Percentiles rank a stretch among this genome's conserved stretches.
Evolutionary conservation across 2,113 vertebrate genomes (phyloP).

Genomic region (Eretmodus cyanostictus): DNA sequence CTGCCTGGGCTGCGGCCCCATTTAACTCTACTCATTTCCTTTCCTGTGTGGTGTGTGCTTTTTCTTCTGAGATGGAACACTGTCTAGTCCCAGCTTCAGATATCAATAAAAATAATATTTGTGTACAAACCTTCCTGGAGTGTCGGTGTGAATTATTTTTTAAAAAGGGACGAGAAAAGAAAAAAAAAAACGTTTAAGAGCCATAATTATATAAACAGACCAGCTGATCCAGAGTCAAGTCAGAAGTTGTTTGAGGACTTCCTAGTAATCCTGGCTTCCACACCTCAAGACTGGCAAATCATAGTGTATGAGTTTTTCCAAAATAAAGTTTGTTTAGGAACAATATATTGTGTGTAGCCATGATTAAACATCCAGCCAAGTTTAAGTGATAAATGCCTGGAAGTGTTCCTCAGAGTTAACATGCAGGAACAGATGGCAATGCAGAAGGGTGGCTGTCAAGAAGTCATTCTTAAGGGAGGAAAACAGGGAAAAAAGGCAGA

Average conservation of each 20-base stretch:
- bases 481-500: fast-evolving
- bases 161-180: background rate
- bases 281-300: background rate
- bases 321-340: background rate
- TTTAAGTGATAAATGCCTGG: background rate
- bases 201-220: background rate
- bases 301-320: background rate
- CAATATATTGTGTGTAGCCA: background rate
- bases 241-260: background rate
- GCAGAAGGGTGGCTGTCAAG: background rate
- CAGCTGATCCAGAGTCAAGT: background rate
- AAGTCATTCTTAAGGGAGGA: background rate
- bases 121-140: background rate
- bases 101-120: background rate
- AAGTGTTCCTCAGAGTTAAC: background rate
- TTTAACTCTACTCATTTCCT: background rate
- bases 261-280: background rate
- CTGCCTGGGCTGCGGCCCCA: background rate
- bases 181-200: background rate
- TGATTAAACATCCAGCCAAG: background rate
- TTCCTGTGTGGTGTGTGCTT: background rate
- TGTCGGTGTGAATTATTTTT: background rate
- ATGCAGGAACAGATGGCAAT: background rate
- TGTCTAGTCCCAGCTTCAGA: background rate
- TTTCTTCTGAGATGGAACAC: background rate